Percentiles rank a stretch among this genome's conserved stretches.
Evolutionary conservation across 2,113 vertebrate species (phyloP).

Genomic region (Myotis lucifugus): DNA sequence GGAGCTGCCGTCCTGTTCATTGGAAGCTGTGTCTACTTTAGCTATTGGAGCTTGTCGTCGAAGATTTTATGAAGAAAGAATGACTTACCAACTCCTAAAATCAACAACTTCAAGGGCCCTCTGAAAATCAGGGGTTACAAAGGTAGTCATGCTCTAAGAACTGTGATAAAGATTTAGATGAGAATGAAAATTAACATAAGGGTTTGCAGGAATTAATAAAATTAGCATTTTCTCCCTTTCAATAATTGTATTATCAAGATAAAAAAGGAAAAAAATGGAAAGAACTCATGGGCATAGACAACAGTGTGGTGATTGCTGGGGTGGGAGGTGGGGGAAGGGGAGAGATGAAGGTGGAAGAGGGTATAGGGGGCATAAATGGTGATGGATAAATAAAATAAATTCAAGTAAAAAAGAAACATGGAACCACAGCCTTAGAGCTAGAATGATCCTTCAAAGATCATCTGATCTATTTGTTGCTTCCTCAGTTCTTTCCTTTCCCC

Average conservation of each 20-base stretch:
- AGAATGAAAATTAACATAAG: background rate
- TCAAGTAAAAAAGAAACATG: background rate
- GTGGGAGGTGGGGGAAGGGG: background rate
- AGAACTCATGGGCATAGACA: background rate
- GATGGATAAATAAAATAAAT: background rate
- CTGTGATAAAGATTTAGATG: background rate
- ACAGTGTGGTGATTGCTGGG: background rate
- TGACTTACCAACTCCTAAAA: conserved; percentile 34
- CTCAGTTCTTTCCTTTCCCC: background rate
- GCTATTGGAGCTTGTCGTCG: conserved; percentile 49
- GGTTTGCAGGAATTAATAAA: background rate
- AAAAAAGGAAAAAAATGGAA: background rate
- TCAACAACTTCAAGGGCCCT: conserved; percentile 33
- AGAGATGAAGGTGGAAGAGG: background rate
- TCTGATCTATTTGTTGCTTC: background rate
- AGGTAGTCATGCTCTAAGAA: background rate
- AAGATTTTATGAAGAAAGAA: conserved; percentile 45
- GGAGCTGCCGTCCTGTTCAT: conserved; percentile 79
- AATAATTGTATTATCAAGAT: background rate
- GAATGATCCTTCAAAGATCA: background rate
- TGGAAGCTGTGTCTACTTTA: conserved; percentile 61
- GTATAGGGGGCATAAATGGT: background rate
- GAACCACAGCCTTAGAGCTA: background rate
- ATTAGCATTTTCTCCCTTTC: conserved; percentile 4
- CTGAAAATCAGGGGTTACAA: conserved; percentile 12